Conservation (phyloP, 2,113 vertebrate genomes). For the Cololabis saira region DNA sequence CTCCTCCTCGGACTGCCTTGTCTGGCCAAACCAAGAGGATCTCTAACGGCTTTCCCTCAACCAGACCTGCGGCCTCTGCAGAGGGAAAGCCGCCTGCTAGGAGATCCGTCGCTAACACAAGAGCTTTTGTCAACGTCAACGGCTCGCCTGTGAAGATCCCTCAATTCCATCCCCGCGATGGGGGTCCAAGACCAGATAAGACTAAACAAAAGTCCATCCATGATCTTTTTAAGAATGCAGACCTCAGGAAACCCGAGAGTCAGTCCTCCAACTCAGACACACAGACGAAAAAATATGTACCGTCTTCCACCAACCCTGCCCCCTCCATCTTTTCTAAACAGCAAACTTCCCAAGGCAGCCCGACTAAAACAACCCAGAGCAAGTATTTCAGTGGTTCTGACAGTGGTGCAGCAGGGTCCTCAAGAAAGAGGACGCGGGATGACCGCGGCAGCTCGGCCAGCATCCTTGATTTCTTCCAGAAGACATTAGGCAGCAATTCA, state of each 20-base stretch:
- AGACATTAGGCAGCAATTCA: slow-evolving; percentile 19
- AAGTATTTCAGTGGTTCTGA: slow-evolving; percentile 40
- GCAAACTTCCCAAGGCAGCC: slow-evolving; percentile 18
- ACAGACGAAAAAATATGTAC: not conserved
- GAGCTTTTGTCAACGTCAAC: slow-evolving; percentile 77
- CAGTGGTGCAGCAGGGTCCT: slow-evolving; percentile 4
- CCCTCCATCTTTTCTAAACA: slow-evolving; percentile 22
- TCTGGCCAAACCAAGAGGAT: not conserved
- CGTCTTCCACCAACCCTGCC: not conserved
- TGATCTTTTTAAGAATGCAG: slow-evolving; percentile 59
- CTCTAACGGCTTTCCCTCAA: slow-evolving; percentile 4
- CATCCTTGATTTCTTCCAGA: slow-evolving; percentile 73
- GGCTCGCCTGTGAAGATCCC: slow-evolving; percentile 82
- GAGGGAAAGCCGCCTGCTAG: slow-evolving; percentile 43
- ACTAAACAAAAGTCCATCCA: slow-evolving; percentile 65
- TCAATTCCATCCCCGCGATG: slow-evolving; percentile 33
- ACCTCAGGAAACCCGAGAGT: slow-evolving; percentile 6
- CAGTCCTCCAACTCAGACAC: slow-evolving; percentile 8
- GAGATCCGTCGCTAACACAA: slow-evolving; percentile 77
- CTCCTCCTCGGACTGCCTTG: not conserved
- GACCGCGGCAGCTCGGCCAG: slow-evolving; percentile 38
- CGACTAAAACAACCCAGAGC: slow-evolving; percentile 26
- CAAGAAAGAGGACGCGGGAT: slow-evolving; percentile 72
- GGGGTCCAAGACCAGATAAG: slow-evolving; percentile 1
- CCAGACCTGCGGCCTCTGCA: not conserved